Percentiles rank a stretch among this genome's conserved stretches.
Conservation (phyloP, 2,888 invertebrate genomes). For the Ornithoptera priamus region DNA sequence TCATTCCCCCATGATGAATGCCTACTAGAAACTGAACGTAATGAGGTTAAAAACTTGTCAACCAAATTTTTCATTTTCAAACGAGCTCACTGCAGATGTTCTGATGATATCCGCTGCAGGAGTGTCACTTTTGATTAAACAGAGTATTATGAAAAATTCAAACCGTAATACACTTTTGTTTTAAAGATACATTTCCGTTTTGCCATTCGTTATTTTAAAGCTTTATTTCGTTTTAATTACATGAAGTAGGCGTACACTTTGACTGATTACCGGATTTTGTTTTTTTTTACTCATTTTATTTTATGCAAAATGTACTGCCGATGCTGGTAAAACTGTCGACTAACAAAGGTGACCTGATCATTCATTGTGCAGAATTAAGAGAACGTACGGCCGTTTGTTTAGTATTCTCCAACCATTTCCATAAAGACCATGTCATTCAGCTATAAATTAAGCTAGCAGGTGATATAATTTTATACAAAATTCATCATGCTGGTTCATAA, state of each 20-base stretch:
- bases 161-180: background rate
- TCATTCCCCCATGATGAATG: conserved; percentile 15
- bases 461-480: too few species aligned
- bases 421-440: too few species aligned
- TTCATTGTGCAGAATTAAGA: too few species aligned
- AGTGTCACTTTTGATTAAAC: conserved; percentile 8
- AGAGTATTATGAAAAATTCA: background rate
- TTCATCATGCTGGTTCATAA: too few species aligned
- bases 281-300: too few species aligned
- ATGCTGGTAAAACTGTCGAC: too few species aligned
- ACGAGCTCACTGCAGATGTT: conserved; percentile 17
- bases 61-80: conserved; percentile 20
- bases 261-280: background rate
- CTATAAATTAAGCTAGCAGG: too few species aligned
- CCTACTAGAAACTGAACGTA: conserved; percentile 13
- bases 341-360: too few species aligned
- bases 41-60: conserved; percentile 24
- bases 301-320: too few species aligned
- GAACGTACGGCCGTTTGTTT: too few species aligned
- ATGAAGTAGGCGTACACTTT: background rate
- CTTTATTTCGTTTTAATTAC: background rate
- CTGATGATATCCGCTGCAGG: conserved; percentile 8
- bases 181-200: background rate
- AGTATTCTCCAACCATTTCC: too few species aligned
- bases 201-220: background rate